phyloP scores from a whole-genome alignment of 2,888 invertebrate genomes.

The Formica aserva region DNA sequence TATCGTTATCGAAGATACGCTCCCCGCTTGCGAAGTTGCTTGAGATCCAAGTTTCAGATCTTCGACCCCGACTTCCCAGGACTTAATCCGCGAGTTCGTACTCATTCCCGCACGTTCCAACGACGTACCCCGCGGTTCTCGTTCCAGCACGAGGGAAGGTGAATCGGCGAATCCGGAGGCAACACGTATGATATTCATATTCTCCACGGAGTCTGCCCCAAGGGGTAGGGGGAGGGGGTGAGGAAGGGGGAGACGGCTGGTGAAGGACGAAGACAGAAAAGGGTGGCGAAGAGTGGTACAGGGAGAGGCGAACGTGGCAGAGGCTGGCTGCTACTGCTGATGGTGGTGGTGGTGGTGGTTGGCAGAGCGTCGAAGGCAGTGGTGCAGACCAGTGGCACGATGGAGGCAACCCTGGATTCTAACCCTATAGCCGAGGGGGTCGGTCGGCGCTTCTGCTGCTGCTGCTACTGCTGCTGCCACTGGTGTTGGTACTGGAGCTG shows the following conservation, averaged over 20 bases:
- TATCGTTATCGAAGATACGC: constrained; percentile 38
- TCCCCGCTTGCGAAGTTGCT: not conserved
- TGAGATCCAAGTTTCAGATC: constrained; percentile 18
- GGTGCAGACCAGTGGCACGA: constrained; percentile 83
- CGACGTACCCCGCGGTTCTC: constrained; percentile 23
- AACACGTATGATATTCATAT: constrained; percentile 83
- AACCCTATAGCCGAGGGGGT: constrained; percentile 78
- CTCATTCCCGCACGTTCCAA: constrained; percentile 40
- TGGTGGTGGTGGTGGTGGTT: constrained; percentile 68
- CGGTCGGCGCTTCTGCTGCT: constrained; percentile 58
- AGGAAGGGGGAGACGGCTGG: constrained; percentile 65
- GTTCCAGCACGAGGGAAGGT: constrained; percentile 49
- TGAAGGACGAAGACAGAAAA: constrained; percentile 61
- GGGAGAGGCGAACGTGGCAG: constrained; percentile 66
- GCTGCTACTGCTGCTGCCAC: constrained; percentile 34
- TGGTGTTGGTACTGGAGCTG: constrained; percentile 57
- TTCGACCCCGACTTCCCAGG: constrained; percentile 24
- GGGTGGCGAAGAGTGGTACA: constrained; percentile 54
- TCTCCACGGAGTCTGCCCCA: constrained; percentile 81
- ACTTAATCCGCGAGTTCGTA: constrained; percentile 45
- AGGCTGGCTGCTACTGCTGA: constrained; percentile 50
- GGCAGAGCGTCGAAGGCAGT: constrained; percentile 82
- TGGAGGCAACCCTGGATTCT: constrained; percentile 82
- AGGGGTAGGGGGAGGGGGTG: not conserved
- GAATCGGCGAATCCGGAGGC: constrained; percentile 62